Percentiles rank a stretch among this genome's conserved stretches.
These are phyloP conservation scores for Leucophora obtusa DNA, from an alignment of 2,888 invertebrate genomes.

Conservation along the genomic window DNA sequence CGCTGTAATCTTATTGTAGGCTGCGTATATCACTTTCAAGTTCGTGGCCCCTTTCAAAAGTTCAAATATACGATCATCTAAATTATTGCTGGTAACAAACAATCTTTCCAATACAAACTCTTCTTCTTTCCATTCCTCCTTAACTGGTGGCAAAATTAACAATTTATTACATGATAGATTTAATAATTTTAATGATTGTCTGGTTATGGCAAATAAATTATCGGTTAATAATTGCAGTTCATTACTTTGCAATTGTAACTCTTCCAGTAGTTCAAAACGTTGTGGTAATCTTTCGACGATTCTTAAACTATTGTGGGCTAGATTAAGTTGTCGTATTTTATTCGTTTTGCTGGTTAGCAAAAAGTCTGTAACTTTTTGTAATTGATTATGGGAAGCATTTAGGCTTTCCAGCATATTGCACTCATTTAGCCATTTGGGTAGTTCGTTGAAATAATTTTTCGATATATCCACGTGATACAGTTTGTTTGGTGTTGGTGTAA, in stretches of 20 bases:
- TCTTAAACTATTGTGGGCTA: slow-evolving; percentile 88
- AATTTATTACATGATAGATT: slow-evolving; percentile 90
- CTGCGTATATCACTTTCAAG: slow-evolving; percentile 85
- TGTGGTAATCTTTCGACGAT: slow-evolving; percentile 83
- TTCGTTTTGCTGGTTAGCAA: slow-evolving; percentile 87
- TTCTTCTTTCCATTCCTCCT: slow-evolving; percentile 66
- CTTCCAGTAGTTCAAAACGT: slow-evolving; percentile 79
- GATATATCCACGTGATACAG: slow-evolving; percentile 89
- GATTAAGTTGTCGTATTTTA: slow-evolving; percentile 85
- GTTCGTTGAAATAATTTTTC: slow-evolving; percentile 85
- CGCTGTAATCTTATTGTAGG: slow-evolving; percentile 87
- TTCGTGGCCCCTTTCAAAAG: slow-evolving; percentile 83
- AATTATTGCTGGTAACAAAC: slow-evolving; percentile 86
- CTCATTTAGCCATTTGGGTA: slow-evolving; percentile 88
- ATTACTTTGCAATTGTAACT: slow-evolving; percentile 88
- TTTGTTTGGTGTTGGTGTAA: slow-evolving; percentile 85
- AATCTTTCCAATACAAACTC: slow-evolving; percentile 81
- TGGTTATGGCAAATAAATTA: slow-evolving; percentile 85
- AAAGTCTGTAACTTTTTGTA: slow-evolving; percentile 85
- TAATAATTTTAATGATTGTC: slow-evolving; percentile 83
- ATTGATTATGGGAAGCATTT: slow-evolving; percentile 86
- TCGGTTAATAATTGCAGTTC: slow-evolving; percentile 86
- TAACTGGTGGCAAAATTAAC: slow-evolving; percentile 81
- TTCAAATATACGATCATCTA: slow-evolving; percentile 85
- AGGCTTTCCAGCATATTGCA: slow-evolving; percentile 86